Evolutionary conservation across 2,888 invertebrate species (phyloP).

Genomic region (Lochmaea crataegi): DNA sequence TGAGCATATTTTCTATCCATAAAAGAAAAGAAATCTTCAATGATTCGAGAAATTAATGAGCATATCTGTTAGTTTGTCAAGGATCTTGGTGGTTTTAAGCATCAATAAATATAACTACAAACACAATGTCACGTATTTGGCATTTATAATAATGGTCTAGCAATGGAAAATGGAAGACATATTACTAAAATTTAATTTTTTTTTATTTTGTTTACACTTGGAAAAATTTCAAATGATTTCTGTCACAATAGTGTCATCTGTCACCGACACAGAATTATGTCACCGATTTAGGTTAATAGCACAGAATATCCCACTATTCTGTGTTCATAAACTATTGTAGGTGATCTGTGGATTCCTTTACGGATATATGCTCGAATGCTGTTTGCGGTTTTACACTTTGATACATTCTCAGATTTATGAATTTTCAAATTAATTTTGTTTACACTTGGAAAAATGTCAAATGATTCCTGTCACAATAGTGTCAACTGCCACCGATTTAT

Average conservation of each 20-base stretch:
- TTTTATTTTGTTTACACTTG: not conserved
- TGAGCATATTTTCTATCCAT: constrained; percentile 18
- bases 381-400: no score
- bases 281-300: no score
- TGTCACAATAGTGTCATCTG: not conserved
- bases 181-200: not conserved
- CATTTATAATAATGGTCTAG: not conserved
- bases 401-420: no score
- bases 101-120: constrained; percentile 29
- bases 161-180: not conserved
- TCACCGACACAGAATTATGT: no score
- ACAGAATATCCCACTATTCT: no score
- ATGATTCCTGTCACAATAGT: not conserved
- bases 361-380: no score
- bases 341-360: no score
- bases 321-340: no score
- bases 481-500: not conserved
- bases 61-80: constrained; percentile 22
- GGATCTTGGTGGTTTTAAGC: constrained; percentile 34
- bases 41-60: constrained; percentile 9
- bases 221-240: not conserved
- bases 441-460: no score
- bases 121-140: not conserved
- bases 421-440: no score
- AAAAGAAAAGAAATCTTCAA: not conserved